These are phyloP conservation scores for Malurus alboscapulatus DNA, from an alignment of 2,113 vertebrate genomes.

Conservation along the genomic window DNA sequence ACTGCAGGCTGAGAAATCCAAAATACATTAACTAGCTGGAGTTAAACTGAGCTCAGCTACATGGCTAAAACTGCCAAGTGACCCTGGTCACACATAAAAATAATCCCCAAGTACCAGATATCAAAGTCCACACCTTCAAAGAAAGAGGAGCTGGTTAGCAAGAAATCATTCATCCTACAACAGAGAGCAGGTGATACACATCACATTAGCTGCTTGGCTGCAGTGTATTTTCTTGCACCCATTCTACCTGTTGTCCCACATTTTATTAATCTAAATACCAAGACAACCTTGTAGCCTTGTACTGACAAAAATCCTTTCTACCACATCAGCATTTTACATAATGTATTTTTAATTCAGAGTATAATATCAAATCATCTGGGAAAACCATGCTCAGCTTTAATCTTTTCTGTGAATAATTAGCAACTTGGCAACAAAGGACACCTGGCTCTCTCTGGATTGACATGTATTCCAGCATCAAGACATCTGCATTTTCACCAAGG, in stretches of 20 bases:
- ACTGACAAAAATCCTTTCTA: background rate
- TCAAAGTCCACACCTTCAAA: background rate
- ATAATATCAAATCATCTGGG: conserved; percentile 23
- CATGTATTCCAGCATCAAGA: background rate
- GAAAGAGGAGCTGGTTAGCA: background rate
- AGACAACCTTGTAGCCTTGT: background rate
- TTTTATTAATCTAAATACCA: background rate
- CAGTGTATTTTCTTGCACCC: background rate
- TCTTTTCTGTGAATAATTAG: conserved; percentile 24
- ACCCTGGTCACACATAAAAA: background rate
- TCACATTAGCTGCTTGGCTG: background rate
- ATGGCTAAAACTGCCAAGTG: background rate
- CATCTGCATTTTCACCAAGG: background rate
- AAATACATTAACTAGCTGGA: background rate
- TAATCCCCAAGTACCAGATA: background rate
- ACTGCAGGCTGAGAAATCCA: background rate
- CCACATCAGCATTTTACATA: conserved; percentile 7
- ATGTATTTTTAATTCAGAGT: conserved; percentile 41
- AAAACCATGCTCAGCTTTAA: conserved; percentile 11
- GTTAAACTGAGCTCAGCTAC: background rate
- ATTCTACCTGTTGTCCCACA: background rate
- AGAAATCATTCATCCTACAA: background rate
- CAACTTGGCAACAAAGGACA: background rate
- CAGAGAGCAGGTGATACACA: background rate
- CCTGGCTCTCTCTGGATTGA: background rate